Conservation (phyloP, 2,113 vertebrate species). For the Ophiodon elongatus region DNA sequence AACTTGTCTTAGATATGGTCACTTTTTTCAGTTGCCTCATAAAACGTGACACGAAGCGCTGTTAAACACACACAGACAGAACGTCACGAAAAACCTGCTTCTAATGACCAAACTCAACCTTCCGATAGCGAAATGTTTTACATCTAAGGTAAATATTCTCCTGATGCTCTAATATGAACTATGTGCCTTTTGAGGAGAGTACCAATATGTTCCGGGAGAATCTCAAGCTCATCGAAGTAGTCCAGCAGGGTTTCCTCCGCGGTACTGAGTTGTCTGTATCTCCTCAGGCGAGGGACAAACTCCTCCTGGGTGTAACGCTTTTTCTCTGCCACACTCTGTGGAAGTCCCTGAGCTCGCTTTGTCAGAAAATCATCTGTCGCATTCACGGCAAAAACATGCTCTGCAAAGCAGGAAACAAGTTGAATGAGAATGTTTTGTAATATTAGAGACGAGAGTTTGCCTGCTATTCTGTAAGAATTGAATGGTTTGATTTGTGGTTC, state of each 20-base stretch:
- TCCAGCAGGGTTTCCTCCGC: constrained; percentile 89
- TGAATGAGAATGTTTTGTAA: not conserved
- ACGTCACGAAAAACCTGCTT: too few species aligned
- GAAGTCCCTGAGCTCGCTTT: constrained; percentile 87
- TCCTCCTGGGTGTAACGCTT: constrained; percentile 86
- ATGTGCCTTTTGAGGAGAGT: constrained; percentile 29
- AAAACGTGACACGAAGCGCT: too few species aligned
- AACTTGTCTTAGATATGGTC: too few species aligned
- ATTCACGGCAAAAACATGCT: constrained; percentile 88
- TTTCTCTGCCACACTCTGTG: constrained; percentile 83
- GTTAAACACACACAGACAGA: too few species aligned
- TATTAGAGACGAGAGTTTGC: not conserved
- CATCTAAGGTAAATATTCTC: not conserved
- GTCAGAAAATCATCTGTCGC: constrained; percentile 91
- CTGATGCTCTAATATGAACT: not conserved
- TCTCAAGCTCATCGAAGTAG: constrained; percentile 95
- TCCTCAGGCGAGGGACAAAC: constrained; percentile 82
- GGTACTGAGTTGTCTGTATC: constrained; percentile 82
- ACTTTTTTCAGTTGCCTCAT: not conserved
- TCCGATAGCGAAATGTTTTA: not conserved
- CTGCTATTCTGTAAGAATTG: not conserved
- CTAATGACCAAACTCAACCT: too few species aligned
- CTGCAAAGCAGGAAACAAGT: constrained; percentile 77
- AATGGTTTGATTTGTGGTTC: not conserved
- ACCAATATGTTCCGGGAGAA: constrained; percentile 91